phyloP scores from a whole-genome alignment of 1,140 invertebrate species.

The Tachypleus tridentatus region DNA sequence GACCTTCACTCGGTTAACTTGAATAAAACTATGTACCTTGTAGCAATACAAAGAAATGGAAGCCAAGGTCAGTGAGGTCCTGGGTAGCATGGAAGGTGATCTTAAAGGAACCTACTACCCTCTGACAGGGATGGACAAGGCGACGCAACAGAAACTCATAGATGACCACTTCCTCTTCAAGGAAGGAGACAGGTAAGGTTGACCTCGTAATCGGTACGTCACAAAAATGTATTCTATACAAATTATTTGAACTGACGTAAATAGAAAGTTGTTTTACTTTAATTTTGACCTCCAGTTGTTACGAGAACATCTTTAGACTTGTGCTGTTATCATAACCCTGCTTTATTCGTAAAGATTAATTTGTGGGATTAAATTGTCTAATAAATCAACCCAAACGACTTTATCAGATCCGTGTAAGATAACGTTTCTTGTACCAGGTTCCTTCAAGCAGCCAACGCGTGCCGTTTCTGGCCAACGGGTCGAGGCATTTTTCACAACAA shows the following conservation, averaged over 20 bases:
- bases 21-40: not conserved
- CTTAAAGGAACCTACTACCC: conserved; percentile 35
- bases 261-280: too few species aligned
- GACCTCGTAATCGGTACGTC: too few species aligned
- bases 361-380: too few species aligned
- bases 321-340: too few species aligned
- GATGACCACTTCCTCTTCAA: conserved; percentile 37
- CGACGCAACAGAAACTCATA: conserved; percentile 29
- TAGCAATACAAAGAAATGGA: conserved; percentile 29
- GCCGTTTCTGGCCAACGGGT: conserved; percentile 88
- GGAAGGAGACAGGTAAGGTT: conserved; percentile 28
- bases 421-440: conserved; percentile 30
- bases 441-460: conserved; percentile 75
- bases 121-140: conserved; percentile 31
- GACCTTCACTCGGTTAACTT: too few species aligned
- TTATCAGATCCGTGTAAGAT: too few species aligned
- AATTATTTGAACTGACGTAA: too few species aligned
- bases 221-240: too few species aligned
- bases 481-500: conserved; percentile 96
- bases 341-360: too few species aligned
- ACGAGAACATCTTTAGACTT: too few species aligned
- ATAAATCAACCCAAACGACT: too few species aligned
- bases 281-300: too few species aligned
- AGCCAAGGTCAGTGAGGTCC: conserved; percentile 24
- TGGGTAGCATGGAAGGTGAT: conserved; percentile 33